These are phyloP conservation scores for Proisotoma minuta DNA, from an alignment of 2,888 invertebrate species.

Conservation along the genomic window DNA sequence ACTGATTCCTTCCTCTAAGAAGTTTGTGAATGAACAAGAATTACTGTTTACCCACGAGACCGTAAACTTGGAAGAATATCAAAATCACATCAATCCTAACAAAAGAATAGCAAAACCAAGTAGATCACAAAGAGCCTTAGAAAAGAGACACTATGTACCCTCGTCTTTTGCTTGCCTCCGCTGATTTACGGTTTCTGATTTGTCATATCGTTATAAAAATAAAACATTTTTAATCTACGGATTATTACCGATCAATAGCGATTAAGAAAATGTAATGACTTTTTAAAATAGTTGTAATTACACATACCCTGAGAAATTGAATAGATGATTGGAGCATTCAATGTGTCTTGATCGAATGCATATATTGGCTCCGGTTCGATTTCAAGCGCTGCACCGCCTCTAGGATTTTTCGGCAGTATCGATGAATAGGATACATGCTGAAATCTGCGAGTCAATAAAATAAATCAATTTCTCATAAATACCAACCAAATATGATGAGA, in stretches of 20 bases:
- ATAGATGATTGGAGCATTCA: conserved; percentile 68
- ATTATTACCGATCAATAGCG: too few relatives aligned
- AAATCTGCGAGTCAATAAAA: conserved; percentile 24
- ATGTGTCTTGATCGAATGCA: conserved; percentile 75
- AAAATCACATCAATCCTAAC: too few relatives aligned
- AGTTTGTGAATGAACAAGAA: too few relatives aligned
- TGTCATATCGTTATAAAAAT: too few relatives aligned
- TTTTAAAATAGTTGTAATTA: background rate
- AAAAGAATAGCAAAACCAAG: too few relatives aligned
- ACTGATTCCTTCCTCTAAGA: background rate
- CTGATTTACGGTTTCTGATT: too few relatives aligned
- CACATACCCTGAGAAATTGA: conserved; percentile 57
- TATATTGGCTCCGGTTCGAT: conserved; percentile 68
- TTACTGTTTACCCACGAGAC: conserved; percentile 8
- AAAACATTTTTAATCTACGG: too few relatives aligned
- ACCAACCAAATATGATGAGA: background rate
- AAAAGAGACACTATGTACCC: too few relatives aligned
- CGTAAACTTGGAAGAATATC: too few relatives aligned
- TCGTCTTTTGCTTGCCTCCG: too few relatives aligned
- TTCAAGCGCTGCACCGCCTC: conserved; percentile 58
- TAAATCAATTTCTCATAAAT: background rate
- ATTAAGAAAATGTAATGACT: too few relatives aligned
- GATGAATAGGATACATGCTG: conserved; percentile 45
- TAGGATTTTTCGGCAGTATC: conserved; percentile 37
- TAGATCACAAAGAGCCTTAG: too few relatives aligned